Evolutionary conservation across 2,888 invertebrate genomes (phyloP).

Genomic region (Chrysolina americana): DNA sequence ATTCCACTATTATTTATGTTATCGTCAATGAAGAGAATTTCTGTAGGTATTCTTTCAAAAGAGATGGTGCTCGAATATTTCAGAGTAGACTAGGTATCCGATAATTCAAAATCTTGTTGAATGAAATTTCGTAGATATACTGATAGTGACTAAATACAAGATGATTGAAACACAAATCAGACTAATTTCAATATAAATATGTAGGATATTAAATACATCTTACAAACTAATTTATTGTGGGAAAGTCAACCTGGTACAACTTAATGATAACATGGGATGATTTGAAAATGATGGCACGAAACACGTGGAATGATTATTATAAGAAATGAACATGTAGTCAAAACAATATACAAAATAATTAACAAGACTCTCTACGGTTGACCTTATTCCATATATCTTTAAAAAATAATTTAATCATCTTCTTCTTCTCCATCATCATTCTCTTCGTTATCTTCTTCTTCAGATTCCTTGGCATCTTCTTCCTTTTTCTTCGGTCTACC

Average conservation of each 20-base stretch:
- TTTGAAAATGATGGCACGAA: slow-evolving; percentile 26
- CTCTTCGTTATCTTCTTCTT: slow-evolving; percentile 68
- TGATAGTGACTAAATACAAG: slow-evolving; percentile 39
- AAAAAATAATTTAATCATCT: slow-evolving; percentile 55
- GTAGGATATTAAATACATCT: slow-evolving; percentile 45
- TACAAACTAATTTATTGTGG: slow-evolving; percentile 47
- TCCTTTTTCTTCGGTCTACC: slow-evolving; percentile 70
- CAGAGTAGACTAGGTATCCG: slow-evolving; percentile 1
- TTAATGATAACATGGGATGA: slow-evolving; percentile 23
- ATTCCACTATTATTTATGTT: too few species aligned
- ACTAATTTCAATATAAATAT: slow-evolving; percentile 40
- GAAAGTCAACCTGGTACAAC: slow-evolving; percentile 38
- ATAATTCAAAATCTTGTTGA: slow-evolving; percentile 45
- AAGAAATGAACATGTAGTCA: slow-evolving; percentile 21
- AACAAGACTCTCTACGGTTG: slow-evolving; percentile 34
- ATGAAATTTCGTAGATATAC: slow-evolving; percentile 40
- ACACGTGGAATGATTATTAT: slow-evolving; percentile 18
- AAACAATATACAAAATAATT: slow-evolving; percentile 24
- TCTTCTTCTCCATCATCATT: slow-evolving; percentile 65
- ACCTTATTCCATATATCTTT: slow-evolving; percentile 23
- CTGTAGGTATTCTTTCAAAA: too few species aligned
- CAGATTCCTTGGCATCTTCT: slow-evolving; percentile 66
- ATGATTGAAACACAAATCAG: slow-evolving; percentile 39
- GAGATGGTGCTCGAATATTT: neutral
- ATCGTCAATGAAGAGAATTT: too few species aligned